These are phyloP conservation scores for Parotocinclus haroldoi DNA, from an alignment of 2,797 vertebrate species.

Conservation along the genomic window DNA sequence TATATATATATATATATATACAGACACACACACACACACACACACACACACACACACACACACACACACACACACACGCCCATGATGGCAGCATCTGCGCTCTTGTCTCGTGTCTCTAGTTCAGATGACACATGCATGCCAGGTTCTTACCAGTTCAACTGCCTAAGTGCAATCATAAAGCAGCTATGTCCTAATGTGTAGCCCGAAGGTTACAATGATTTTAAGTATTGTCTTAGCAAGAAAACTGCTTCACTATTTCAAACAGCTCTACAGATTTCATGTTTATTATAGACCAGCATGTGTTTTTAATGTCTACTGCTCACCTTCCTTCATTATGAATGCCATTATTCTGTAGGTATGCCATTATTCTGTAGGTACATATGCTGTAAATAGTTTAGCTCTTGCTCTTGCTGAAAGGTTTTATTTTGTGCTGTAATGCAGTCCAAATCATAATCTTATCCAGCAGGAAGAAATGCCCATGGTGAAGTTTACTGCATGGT, in stretches of 20 bases:
- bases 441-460: constrained; percentile 43
- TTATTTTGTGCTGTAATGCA: constrained; percentile 10
- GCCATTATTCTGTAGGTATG: constrained; percentile 33
- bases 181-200: too few species aligned
- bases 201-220: too few species aligned
- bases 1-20: too few species aligned
- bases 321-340: constrained; percentile 18
- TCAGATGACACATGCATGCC: background rate
- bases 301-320: constrained; percentile 19
- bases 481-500: constrained; percentile 46
- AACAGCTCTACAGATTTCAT: constrained; percentile 2
- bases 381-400: constrained; percentile 29
- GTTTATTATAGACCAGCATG: constrained; percentile 16
- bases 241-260: background rate
- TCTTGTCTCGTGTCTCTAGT: constrained; percentile 23
- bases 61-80: background rate
- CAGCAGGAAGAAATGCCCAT: constrained; percentile 34
- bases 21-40: too few species aligned
- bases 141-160: background rate
- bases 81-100: constrained; percentile 26
- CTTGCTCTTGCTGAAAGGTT: constrained; percentile 16
- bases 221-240: background rate
- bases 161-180: too few species aligned
- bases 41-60: background rate
- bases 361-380: constrained; percentile 39